These are phyloP conservation scores for Xestia sexstrigata DNA, from an alignment of 2,888 invertebrate species.

Conservation along the genomic window DNA sequence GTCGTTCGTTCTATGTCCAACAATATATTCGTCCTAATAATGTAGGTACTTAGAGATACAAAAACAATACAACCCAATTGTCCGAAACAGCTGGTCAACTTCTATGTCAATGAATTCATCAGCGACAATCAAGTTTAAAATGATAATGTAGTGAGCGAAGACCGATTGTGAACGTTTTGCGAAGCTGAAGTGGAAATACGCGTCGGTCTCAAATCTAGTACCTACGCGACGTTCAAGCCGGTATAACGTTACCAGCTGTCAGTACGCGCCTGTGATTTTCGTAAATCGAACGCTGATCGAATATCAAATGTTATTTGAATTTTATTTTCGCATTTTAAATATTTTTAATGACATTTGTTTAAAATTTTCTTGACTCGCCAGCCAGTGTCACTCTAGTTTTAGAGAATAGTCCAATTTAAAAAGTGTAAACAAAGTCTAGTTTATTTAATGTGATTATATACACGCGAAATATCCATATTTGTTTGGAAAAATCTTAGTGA, in stretches of 20 bases:
- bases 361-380: slow-evolving; percentile 16
- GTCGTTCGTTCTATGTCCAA: not conserved
- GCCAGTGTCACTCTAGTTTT: slow-evolving; percentile 53
- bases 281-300: slow-evolving; percentile 57
- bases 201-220: slow-evolving; percentile 70
- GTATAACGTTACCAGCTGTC: slow-evolving; percentile 74
- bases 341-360: not conserved
- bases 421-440: slow-evolving; percentile 25
- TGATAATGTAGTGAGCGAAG: slow-evolving; percentile 53
- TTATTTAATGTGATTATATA: slow-evolving; percentile 16
- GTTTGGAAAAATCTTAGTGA: slow-evolving; percentile 44
- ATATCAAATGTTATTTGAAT: slow-evolving; percentile 41
- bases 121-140: slow-evolving; percentile 71
- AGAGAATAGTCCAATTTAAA: slow-evolving; percentile 4
- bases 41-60: not conserved
- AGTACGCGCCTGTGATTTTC: slow-evolving; percentile 65
- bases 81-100: slow-evolving; percentile 73
- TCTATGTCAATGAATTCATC: slow-evolving; percentile 80
- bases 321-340: slow-evolving; percentile 10
- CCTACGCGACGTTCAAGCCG: slow-evolving; percentile 77
- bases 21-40: not conserved
- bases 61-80: slow-evolving; percentile 59
- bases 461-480: slow-evolving; percentile 23
- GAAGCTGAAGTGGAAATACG: slow-evolving; percentile 63
- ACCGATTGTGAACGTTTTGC: slow-evolving; percentile 56